A percentile compares a stretch with the other conserved stretches of the same genome.
Evolutionary conservation across 1,140 invertebrate species (phyloP).

Genomic region (Zaprionus nigranus): DNA sequence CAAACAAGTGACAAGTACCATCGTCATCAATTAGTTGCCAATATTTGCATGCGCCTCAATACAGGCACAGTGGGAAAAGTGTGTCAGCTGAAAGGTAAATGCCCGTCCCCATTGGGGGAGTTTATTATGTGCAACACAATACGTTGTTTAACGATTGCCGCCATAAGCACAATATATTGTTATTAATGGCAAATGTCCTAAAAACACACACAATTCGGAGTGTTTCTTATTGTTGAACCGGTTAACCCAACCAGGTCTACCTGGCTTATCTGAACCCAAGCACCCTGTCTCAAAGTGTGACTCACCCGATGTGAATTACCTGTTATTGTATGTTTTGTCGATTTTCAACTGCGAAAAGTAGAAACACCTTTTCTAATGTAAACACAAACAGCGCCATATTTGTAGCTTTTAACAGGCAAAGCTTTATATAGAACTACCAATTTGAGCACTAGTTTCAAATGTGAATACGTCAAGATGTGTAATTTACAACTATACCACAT

Average conservation of each 20-base stretch:
- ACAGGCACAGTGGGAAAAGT: conserved; percentile 18
- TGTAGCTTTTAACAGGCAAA: conserved; percentile 16
- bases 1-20: not conserved
- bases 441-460: not conserved
- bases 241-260: not conserved
- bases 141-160: not conserved
- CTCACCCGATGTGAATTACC: conserved; percentile 21
- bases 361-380: conserved; percentile 8
- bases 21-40: conserved; percentile 6
- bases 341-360: conserved; percentile 23
- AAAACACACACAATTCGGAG: not conserved
- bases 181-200: not conserved
- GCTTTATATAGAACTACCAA: conserved; percentile 12
- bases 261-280: not conserved
- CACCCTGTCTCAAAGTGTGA: conserved; percentile 19
- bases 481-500: too few species aligned
- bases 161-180: not conserved
- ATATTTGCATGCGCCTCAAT: conserved; percentile 19
- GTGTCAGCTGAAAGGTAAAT: conserved; percentile 21
- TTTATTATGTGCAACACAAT: conserved; percentile 4
- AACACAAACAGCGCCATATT: conserved; percentile 16
- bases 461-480: too few species aligned
- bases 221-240: conserved; percentile 8
- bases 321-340: conserved; percentile 23
- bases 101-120: not conserved